phyloP scores from a whole-genome alignment of 2,888 invertebrate genomes.

The Hydriomena furcata region DNA sequence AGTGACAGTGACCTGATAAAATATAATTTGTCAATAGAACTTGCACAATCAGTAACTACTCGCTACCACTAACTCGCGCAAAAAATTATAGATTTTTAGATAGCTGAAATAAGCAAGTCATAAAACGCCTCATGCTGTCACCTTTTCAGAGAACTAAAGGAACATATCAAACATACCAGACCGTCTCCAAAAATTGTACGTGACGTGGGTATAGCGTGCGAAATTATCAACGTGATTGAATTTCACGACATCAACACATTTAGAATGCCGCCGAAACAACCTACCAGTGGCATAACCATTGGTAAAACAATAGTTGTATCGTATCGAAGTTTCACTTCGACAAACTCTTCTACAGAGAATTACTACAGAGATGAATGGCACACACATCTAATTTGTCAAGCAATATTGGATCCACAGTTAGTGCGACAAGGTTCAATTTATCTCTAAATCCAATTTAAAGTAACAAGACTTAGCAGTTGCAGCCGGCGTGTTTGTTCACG shows the following conservation, averaged over 20 bases:
- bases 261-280: conserved; percentile 39
- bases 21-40: conserved; percentile 3
- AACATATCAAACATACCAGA: conserved; percentile 15
- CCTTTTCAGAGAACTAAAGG: conserved; percentile 10
- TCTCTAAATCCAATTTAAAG: conserved; percentile 2
- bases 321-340: neutral
- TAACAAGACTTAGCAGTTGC: conserved; percentile 21
- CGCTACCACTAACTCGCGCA: too few relatives aligned
- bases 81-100: too few relatives aligned
- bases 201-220: conserved; percentile 53
- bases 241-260: conserved; percentile 51
- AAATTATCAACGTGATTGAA: conserved; percentile 63
- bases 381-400: neutral
- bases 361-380: too few relatives aligned
- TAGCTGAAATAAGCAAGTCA: neutral
- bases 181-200: conserved; percentile 41
- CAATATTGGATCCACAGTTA: neutral
- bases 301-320: neutral
- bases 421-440: conserved; percentile 9
- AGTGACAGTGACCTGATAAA: conserved; percentile 22
- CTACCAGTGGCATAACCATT: neutral
- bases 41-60: conserved; percentile 14
- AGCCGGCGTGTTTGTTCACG: conserved; percentile 46
- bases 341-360: too few relatives aligned
- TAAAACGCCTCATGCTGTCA: neutral